Conservation (phyloP, 2,888 invertebrate species). For the Oxyteleia sp. region DNA sequence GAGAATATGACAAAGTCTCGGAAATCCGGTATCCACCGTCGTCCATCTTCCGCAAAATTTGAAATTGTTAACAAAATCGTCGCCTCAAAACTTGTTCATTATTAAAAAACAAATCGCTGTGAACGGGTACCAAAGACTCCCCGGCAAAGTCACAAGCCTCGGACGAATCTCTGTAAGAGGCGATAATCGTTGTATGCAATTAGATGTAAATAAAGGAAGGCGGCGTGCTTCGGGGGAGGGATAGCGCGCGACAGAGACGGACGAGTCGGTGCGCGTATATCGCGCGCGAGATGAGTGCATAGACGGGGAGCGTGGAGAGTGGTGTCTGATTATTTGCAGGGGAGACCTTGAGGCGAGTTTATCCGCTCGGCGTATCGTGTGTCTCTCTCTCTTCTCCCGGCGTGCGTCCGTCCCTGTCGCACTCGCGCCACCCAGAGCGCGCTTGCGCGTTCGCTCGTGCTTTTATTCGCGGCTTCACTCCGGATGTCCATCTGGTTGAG, state of each 20-base stretch:
- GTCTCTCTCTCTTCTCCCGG: constrained; percentile 39
- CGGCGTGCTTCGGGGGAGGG: constrained; percentile 15
- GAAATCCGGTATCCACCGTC: too few relatives aligned
- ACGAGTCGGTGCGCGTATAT: constrained; percentile 41
- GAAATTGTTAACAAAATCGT: too few relatives aligned
- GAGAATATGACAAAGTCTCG: too few relatives aligned
- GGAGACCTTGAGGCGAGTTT: constrained; percentile 81
- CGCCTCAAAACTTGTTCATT: too few relatives aligned
- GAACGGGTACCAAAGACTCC: too few relatives aligned
- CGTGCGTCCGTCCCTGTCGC: constrained; percentile 71
- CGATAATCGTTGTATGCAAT: constrained; percentile 61
- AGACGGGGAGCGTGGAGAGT: constrained; percentile 58
- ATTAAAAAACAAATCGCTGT: too few relatives aligned
- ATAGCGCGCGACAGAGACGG: not conserved
- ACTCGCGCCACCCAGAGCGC: too few relatives aligned
- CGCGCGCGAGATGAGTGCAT: constrained; percentile 50
- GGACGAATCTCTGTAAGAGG: constrained; percentile 14
- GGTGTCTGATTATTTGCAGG: constrained; percentile 73
- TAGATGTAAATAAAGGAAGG: constrained; percentile 56
- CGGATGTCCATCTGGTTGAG: too few relatives aligned
- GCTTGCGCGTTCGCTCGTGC: too few relatives aligned
- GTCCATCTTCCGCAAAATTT: too few relatives aligned
- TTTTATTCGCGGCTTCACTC: too few relatives aligned
- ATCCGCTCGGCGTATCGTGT: constrained; percentile 72
- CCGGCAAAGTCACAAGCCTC: too few relatives aligned